A percentile compares a stretch with the other conserved stretches of the same genome.
Conservation (phyloP, 2,888 invertebrate species). For the Azorinus chamasolen region DNA sequence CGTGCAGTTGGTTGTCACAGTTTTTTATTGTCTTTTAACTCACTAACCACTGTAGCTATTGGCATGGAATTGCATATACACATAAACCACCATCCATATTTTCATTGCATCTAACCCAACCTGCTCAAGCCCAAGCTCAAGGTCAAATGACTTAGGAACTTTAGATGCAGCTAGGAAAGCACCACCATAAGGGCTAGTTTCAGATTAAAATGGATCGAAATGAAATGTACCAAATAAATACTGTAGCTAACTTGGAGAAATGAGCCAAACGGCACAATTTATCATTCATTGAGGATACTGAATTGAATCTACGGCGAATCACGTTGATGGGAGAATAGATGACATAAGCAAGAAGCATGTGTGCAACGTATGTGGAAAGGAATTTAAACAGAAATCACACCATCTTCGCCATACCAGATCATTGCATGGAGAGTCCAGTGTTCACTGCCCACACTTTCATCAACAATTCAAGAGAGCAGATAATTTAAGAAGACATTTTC, state of each 20-base stretch:
- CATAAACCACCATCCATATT: too few species aligned
- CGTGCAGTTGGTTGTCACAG: too few species aligned
- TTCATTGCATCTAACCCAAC: too few species aligned
- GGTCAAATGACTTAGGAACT: too few species aligned
- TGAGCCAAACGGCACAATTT: conserved; percentile 3
- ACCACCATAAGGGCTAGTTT: too few species aligned
- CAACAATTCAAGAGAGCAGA: conserved; percentile 16
- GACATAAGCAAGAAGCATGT: background rate
- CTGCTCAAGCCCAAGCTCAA: too few species aligned
- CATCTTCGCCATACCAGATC: background rate
- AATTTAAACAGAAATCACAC: conserved; percentile 16
- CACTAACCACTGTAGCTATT: too few species aligned
- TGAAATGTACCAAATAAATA: conserved; percentile 9
- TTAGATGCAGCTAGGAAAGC: too few species aligned
- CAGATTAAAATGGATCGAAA: conserved; percentile 8
- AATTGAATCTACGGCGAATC: conserved; percentile 13
- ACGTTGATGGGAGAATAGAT: conserved; percentile 7
- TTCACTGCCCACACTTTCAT: background rate
- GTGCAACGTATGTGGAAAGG: background rate
- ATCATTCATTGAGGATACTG: conserved; percentile 3
- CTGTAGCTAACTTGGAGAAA: conserved; percentile 7
- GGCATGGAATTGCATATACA: too few species aligned
- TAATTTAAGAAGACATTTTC: conserved; percentile 7
- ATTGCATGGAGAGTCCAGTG: background rate
- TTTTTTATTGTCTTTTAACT: too few species aligned